Conservation (phyloP, 2,797 vertebrate genomes). For the Alfaro cultratus region DNA sequence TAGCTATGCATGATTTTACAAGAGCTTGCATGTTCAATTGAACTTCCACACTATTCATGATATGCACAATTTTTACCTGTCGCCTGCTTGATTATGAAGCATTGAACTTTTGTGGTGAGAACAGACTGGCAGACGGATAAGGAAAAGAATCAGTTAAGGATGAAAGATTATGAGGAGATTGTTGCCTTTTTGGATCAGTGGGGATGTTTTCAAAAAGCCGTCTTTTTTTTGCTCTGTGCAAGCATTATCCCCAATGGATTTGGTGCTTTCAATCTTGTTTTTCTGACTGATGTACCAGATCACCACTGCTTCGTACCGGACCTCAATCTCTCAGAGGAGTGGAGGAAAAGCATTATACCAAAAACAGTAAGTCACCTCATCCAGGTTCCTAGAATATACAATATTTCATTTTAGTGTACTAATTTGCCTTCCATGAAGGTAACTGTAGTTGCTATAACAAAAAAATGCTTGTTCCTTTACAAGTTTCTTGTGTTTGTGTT, state of each 20-base stretch:
- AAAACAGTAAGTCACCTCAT: conserved; percentile 32
- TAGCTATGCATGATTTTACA: background rate
- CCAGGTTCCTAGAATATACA: background rate
- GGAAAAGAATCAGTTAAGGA: conserved; percentile 1
- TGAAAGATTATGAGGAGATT: conserved; percentile 75
- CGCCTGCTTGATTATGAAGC: background rate
- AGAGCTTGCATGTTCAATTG: background rate
- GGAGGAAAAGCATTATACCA: conserved; percentile 81
- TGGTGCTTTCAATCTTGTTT: conserved; percentile 78
- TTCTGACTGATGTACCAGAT: conserved; percentile 78
- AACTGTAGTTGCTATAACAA: background rate
- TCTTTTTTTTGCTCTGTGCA: conserved; percentile 86
- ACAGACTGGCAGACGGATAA: background rate
- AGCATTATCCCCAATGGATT: conserved; percentile 87
- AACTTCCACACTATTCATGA: background rate
- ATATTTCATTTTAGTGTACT: background rate
- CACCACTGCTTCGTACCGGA: conserved; percentile 81
- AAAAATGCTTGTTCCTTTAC: background rate
- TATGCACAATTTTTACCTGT: background rate
- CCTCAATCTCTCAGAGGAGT: conserved; percentile 82
- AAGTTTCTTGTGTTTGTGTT: background rate
- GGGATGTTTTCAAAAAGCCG: conserved; percentile 82
- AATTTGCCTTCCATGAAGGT: background rate
- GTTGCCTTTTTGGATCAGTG: conserved; percentile 83
- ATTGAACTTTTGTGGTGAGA: too few species aligned